Evolutionary conservation across 1,140 invertebrate species (phyloP), one percentile per base, ranked within the genome.

Genomic region (Meteorus sp.): DNA sequence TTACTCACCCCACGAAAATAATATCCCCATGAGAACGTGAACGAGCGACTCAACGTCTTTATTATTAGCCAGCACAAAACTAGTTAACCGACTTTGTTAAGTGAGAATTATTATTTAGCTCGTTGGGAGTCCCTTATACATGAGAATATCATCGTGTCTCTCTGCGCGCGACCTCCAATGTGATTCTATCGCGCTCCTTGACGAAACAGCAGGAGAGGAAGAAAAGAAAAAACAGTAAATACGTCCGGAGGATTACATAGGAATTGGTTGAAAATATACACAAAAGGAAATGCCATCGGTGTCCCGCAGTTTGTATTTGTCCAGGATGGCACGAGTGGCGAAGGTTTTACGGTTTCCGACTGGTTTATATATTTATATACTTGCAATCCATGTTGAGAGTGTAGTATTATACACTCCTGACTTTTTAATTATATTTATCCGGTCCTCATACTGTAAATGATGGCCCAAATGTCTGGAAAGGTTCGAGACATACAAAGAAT

Each of bases 61-160:
- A 80, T 80, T 78, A 78, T 80, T 79, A 80, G 77, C 76, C 71
- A 65, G 66, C 51, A 67, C 68, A 63, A 64, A 74, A 73, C 72
- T 76, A 76, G 76, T 79, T 78, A 79, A 72, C 72, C 69, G 70
- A 76, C 70, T 78, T 76, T 73, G 72, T 79, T 79, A 77, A 78
- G 73, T 76, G 76, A 74, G 76, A 78, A 80, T 80, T 78, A 80
- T 78, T 78, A 80, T 78, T 80, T 76, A 76, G 73, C 71, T 55
- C 62, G 67, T 57, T 56, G 60, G 60, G 39, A 53, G 37, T 44
- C 29, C 52, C 53, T 45, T 52, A 23, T 53, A 47, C 31, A 23
- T 45, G 35, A 39, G 44, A 20, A 43, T 31, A n/a, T 48, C 52
- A 44, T 25, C 52, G 50, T 5, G 19, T 52, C 6, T 9, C n/a